Conservation (phyloP, 1,140 invertebrate species). For the Macrobrachium rosenbergii region DNA sequence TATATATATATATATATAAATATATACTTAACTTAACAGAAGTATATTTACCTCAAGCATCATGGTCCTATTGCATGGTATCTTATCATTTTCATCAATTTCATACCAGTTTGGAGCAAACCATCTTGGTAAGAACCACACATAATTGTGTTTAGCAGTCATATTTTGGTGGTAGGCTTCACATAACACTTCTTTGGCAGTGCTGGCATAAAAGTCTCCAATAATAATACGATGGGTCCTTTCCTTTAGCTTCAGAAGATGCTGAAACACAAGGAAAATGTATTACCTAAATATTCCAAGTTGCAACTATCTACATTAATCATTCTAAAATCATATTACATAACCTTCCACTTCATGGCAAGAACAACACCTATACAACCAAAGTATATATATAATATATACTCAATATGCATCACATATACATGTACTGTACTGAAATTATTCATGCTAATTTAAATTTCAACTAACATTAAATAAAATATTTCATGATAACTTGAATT, state of each 20-base stretch:
- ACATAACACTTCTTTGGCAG: constrained; percentile 81
- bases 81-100: constrained; percentile 69
- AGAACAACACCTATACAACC: no score
- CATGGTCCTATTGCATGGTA: constrained; percentile 77
- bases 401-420: no score
- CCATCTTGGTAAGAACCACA: constrained; percentile 88
- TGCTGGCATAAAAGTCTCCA: constrained; percentile 81
- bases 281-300: not conserved
- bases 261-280: constrained; percentile 72
- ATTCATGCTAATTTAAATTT: no score
- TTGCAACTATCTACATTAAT: no score
- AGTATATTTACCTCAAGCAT: constrained; percentile 74
- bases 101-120: constrained; percentile 76
- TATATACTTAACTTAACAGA: not conserved
- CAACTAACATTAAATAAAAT: no score
- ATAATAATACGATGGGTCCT: constrained; percentile 82
- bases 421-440: no score
- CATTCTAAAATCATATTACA: no score
- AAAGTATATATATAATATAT: no score
- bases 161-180: constrained; percentile 79
- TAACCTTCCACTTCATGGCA: no score
- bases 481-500: no score
- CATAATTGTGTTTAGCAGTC: constrained; percentile 75
- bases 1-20: not conserved
- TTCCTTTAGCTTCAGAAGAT: constrained; percentile 79